Evolutionary conservation across 2,888 invertebrate species (phyloP).

Genomic region (Pammene aurita): DNA sequence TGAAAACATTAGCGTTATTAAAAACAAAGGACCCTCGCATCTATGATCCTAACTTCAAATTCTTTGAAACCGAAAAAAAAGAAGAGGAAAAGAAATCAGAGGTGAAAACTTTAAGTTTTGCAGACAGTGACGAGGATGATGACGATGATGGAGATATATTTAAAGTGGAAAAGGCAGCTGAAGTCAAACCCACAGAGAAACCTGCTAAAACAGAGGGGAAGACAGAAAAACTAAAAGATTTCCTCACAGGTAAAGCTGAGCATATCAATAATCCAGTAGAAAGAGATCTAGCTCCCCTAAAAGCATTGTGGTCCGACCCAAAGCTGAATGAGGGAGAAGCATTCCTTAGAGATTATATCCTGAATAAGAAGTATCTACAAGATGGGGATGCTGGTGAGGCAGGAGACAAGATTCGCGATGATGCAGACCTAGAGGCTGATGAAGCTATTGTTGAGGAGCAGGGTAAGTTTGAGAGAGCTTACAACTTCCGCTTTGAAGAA

Average conservation of each 20-base stretch:
- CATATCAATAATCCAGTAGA: slow-evolving; percentile 84
- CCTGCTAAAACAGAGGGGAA: slow-evolving; percentile 43
- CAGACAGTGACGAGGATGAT: slow-evolving; percentile 73
- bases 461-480: slow-evolving; percentile 96
- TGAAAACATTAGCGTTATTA: slow-evolving; percentile 91
- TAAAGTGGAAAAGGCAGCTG: slow-evolving; percentile 74
- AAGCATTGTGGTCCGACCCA: slow-evolving; percentile 93
- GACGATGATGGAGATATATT: slow-evolving; percentile 70
- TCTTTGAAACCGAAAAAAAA: slow-evolving; percentile 83
- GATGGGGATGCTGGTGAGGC: slow-evolving; percentile 83
- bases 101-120: slow-evolving; percentile 70
- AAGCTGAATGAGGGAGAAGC: slow-evolving; percentile 92
- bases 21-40: slow-evolving; percentile 95
- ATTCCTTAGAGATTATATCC: slow-evolving; percentile 95
- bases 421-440: slow-evolving; percentile 85
- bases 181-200: slow-evolving; percentile 50
- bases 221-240: slow-evolving; percentile 82
- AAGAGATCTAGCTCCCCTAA: slow-evolving; percentile 87
- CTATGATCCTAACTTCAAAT: slow-evolving; percentile 89
- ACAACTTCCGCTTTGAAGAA: slow-evolving; percentile 98
- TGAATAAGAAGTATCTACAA: slow-evolving; percentile 88
- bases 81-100: slow-evolving; percentile 67
- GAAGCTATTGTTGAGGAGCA: slow-evolving; percentile 91
- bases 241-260: slow-evolving; percentile 89
- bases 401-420: slow-evolving; percentile 64